Evolutionary conservation across 2,113 vertebrate species (phyloP).

Genomic region (Aplodontia rufa): DNA sequence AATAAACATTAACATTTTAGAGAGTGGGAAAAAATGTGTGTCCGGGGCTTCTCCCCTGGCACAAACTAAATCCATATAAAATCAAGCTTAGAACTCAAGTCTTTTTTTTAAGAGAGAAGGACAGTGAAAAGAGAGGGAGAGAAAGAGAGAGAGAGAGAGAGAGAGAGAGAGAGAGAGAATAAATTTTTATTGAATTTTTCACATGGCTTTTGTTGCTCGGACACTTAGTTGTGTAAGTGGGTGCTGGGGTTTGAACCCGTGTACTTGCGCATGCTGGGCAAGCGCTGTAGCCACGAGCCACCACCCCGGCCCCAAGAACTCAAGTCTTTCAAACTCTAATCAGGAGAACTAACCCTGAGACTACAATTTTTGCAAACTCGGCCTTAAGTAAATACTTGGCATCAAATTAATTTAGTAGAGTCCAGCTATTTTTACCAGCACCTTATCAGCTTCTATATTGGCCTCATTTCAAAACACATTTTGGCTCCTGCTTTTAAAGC

Average conservation of each 20-base stretch:
- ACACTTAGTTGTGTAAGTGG: no score
- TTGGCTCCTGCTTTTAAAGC: constrained; percentile 33
- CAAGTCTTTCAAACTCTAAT: neutral
- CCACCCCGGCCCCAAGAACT: no score
- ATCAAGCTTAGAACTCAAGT: neutral
- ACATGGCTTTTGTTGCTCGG: no score
- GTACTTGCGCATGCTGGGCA: no score
- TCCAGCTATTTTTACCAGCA: neutral
- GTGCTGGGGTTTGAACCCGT: no score
- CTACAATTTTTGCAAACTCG: neutral
- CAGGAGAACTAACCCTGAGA: neutral
- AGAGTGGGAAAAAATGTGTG: neutral
- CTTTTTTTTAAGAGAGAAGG: no score
- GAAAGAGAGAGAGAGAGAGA: no score
- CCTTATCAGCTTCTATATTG: neutral
- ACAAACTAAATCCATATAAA: constrained; percentile 1
- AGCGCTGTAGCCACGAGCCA: no score
- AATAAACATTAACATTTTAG: neutral
- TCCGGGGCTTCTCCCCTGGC: neutral
- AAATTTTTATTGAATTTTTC: no score
- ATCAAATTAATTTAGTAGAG: constrained; percentile 3
- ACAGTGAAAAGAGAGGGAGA: no score
- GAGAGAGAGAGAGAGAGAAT: no score
- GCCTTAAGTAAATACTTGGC: neutral
- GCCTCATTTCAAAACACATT: neutral